Percentiles rank a stretch among this genome's conserved stretches.
These are phyloP conservation scores for Datnioides undecimradiatus DNA, from an alignment of 2,113 vertebrate species.

Conservation along the genomic window DNA sequence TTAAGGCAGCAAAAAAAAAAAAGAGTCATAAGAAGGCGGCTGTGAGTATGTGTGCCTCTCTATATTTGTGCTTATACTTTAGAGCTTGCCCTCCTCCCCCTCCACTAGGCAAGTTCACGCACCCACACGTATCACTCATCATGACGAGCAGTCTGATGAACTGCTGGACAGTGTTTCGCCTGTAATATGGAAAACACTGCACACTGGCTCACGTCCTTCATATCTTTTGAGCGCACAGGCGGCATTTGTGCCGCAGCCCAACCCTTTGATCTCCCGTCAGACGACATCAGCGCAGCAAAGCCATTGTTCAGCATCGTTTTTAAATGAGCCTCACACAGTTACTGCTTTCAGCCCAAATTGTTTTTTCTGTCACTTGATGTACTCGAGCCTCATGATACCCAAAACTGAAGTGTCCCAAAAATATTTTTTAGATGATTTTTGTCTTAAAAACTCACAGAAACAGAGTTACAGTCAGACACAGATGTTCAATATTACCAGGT, in stretches of 20 bases:
- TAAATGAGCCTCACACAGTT: constrained; percentile 22
- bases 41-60: constrained; percentile 22
- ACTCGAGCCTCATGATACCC: not conserved
- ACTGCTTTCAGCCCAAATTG: constrained; percentile 25
- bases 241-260: constrained; percentile 21
- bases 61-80: constrained; percentile 22
- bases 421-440: not conserved
- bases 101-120: constrained; percentile 38
- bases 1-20: constrained; percentile 24
- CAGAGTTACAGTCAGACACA: not conserved
- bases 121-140: constrained; percentile 52
- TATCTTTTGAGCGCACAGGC: constrained; percentile 12
- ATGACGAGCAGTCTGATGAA: constrained; percentile 44
- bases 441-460: not conserved
- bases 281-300: constrained; percentile 9
- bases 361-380: constrained; percentile 23
- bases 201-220: not conserved
- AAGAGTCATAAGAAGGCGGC: constrained; percentile 25
- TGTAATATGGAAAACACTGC: not conserved
- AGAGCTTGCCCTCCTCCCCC: constrained; percentile 31
- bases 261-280: constrained; percentile 45
- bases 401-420: constrained; percentile 4
- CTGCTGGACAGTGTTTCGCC: constrained; percentile 1
- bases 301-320: constrained; percentile 21
- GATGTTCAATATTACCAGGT: not conserved